Evolutionary conservation across 2,888 invertebrate genomes (phyloP), one percentile per base, ranked within the genome.

Genomic region (Ecliptopera silaceata): DNA sequence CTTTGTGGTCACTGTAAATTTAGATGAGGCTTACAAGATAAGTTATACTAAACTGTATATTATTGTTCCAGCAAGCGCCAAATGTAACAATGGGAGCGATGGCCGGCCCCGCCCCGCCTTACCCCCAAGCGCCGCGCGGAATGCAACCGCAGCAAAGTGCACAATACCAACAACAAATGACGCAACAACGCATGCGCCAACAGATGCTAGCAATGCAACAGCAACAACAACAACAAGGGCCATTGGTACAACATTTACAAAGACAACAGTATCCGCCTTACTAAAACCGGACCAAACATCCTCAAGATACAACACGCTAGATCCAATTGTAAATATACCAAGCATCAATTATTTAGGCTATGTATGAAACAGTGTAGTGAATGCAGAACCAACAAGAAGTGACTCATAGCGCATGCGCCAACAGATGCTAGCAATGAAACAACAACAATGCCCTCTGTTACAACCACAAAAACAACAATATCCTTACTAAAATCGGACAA

Each of bases 31-130:
- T n/a, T n/a, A n/a, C n/a, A n/a, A n/a, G n/a, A n/a, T n/a, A n/a
- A 26, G 26, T 26, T 22, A 8, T 22, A 12, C 2, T 12, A 32
- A 12, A 12, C 4, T 8, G 6, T 26, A 6, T 0, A 8, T 15
- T 36, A 15, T 10, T 6, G 17, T 39, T 63, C 4, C 70, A 76
- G 76, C 92, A 95, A 89, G 95, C 96, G 2, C 96, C 97, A 1
- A 97, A 97, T 79, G 97, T 97, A 1, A 96, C 96, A 0, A 97
- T 97, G 97, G 95, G 94, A 49, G 92, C 94, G 0, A 95, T 95
- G 93, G 94, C 94, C 50, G 96, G 95, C 6, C 95, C 95, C 0
- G 96, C 96, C 10, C 96, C 96, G 1, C 96, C 96, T 0, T 97
- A 97, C 84, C 94, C 95, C 8, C 58, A 58, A 17, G 61, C 48